Conservation (phyloP, 1,140 invertebrate genomes). For the Drosophila neocordata region DNA sequence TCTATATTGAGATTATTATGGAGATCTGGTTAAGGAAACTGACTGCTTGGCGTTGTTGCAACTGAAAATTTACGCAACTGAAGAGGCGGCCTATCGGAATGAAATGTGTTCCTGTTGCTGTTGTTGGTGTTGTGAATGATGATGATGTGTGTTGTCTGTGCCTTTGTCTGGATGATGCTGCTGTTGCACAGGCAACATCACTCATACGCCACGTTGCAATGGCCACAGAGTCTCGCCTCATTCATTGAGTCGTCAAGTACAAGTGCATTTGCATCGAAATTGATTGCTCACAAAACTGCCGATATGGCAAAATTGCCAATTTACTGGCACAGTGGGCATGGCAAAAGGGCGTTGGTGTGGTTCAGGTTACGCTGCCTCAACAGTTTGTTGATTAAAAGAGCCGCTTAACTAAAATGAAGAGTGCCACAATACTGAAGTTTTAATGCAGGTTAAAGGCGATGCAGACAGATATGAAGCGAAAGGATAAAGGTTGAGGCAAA, state of each 20-base stretch:
- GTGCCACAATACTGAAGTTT: constrained; percentile 36
- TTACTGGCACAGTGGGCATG: constrained; percentile 47
- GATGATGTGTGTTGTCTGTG: constrained; percentile 42
- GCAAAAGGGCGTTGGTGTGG: constrained; percentile 12
- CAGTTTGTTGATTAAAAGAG: constrained; percentile 79
- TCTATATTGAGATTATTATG: too few relatives aligned
- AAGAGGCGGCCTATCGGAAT: constrained; percentile 6
- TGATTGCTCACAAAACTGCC: constrained; percentile 79
- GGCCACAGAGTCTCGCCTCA: constrained; percentile 50
- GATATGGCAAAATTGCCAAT: constrained; percentile 76
- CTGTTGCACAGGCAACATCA: constrained; percentile 42
- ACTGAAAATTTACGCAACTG: neutral
- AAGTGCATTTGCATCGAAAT: constrained; percentile 81
- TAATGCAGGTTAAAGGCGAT: constrained; percentile 19
- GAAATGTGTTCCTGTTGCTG: constrained; percentile 19
- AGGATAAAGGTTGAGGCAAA: constrained; percentile 4
- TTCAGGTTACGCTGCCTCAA: constrained; percentile 52
- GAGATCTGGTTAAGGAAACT: neutral
- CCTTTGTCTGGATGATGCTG: constrained; percentile 35
- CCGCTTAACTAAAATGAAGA: constrained; percentile 60
- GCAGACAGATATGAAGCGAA: neutral
- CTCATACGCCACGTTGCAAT: constrained; percentile 59
- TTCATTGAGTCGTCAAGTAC: constrained; percentile 79
- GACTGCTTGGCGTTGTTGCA: neutral
- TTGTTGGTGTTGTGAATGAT: constrained; percentile 35